Evolutionary conservation across 2,888 invertebrate species (phyloP), one percentile per base, ranked within the genome.

Genomic region (Acleris literana): DNA sequence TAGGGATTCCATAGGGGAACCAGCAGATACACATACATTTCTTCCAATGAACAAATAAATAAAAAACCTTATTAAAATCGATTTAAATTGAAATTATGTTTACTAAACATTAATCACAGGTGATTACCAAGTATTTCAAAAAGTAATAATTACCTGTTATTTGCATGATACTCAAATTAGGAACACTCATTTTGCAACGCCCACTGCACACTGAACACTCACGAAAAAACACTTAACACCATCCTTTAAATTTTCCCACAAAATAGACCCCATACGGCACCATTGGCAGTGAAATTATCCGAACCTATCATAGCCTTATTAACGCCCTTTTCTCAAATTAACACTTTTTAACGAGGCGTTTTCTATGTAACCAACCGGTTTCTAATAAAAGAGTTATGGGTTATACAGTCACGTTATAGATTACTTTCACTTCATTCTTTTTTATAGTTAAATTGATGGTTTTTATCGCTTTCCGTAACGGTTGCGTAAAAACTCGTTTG

Each of bases 111-210:
- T 13, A 39, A 39, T 39, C 39, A 39, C 39, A 13, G 39, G 13
- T 1, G 13, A 39, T 39, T 39, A 39, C 4, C 13, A 39, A 39
- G 39, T 39, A 39, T 39, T 39, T 39, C 13, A n/a, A 52, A 22
- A 52, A 52, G 25, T 16, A 22, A 52, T 25, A 52, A 52, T 52
- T 79, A 92, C 92, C 92, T 89, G 88, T 88, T 70, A 92, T 87
- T 84, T 90, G 88, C 77, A 86, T 88, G 72, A 82, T 84, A 72
- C 85, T 91, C 75, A 92, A 86, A 87, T 92, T 92, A 57, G 92
- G 92, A 71, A 92, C 92, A 83, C 92, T 92, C 89, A 92, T 89
- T 74, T 79, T 83, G 72, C 75, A 78, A 75, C 73, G 75, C 79
- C 84, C 82, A 66, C 66, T 9, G 17, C 46, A 17, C 56, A 22